These are phyloP conservation scores for Colistium nudipinnis DNA, from an alignment of 2,113 vertebrate genomes.

Conservation along the genomic window DNA sequence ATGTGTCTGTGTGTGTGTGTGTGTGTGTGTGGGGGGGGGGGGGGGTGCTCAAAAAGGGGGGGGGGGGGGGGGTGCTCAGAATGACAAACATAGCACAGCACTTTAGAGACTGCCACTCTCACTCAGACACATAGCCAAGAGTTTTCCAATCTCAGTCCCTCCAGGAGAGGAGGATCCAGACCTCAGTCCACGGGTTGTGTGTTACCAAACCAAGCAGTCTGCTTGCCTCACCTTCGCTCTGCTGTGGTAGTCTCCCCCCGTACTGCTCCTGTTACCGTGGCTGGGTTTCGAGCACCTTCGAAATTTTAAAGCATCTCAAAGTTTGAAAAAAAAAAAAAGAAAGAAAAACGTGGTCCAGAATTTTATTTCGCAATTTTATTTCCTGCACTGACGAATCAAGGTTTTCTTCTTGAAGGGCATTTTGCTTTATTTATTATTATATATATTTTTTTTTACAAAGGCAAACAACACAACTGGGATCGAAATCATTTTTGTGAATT, in stretches of 20 bases:
- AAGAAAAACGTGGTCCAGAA: background rate
- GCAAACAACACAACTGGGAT: background rate
- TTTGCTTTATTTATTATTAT: too few species aligned
- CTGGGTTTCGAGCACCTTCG: constrained; percentile 40
- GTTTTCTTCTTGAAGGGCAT: constrained; percentile 47
- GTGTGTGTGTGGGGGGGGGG: background rate
- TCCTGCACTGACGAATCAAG: constrained; percentile 35
- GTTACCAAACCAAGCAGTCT: constrained; percentile 52
- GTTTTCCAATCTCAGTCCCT: constrained; percentile 48
- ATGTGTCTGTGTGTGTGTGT: constrained; percentile 52
- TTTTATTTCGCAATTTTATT: constrained; percentile 6
- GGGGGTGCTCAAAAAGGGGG: constrained; percentile 32
- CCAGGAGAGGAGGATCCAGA: constrained; percentile 39
- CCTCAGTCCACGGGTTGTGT: constrained; percentile 29
- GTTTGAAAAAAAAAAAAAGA: background rate
- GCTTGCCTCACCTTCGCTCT: constrained; percentile 60
- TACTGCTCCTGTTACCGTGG: constrained; percentile 49
- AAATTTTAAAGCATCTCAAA: background rate
- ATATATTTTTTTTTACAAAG: constrained; percentile 14
- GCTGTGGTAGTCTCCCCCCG: constrained; percentile 5
- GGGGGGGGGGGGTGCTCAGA: constrained; percentile 61
- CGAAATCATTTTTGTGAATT: background rate
- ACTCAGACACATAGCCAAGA: constrained; percentile 65
- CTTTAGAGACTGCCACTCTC: constrained; percentile 81
- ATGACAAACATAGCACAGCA: constrained; percentile 81